Evolutionary conservation across 30 jellyfish, hydroid and myxozoan species (phyloP), one percentile per base, ranked within the genome.

Genomic region (Aurelia sp.): DNA sequence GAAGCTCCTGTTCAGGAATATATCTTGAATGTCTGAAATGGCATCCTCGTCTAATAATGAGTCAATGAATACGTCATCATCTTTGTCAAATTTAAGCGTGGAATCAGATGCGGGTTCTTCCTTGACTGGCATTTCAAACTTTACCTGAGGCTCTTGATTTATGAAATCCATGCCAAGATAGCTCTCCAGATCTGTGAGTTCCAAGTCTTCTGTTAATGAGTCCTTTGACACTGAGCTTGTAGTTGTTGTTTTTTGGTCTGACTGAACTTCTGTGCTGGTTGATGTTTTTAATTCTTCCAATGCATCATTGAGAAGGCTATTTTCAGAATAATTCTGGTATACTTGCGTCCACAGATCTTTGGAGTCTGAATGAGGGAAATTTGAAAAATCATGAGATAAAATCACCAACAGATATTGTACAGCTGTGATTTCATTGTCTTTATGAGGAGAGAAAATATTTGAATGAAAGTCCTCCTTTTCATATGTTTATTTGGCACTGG

Each of bases 221-320:
- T 50, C 51, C 15, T 60, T 35, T 41, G 27, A 0, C 31, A 16
- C 31, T 8, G 51, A 31, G 57, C 47, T 63, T 15, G 22, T 30
- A 12, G 68, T 21, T 22, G 89, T 16, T 6, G 79, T 31, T 31
- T 84, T 50, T 17, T 71, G 88, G 41, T 84, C 93, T 41, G 55
- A 44, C 9, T 44, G 15, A 44, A 9, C 15, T 44, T 44, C 55
- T 5, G 55, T 44, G 55, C 47, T 63, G 1, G 50, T 30, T 22
- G 89, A 18, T 20, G 79, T 59, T 12, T 84, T 50, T 17, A 84
- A 81, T 63, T 84, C 93, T 41, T 72, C 82, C 48, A 65, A 47
- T 7, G 93, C 87, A 70, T 60, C 82, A 15, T 24, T 74, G 1
- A 84, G 61, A 4, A 84, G 27, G 64, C 88, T 84, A 50, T 84